Percentiles rank a stretch among this genome's conserved stretches.
These are phyloP conservation scores for Macropodus opercularis DNA, from an alignment of 2,797 vertebrate genomes.

Conservation along the genomic window DNA sequence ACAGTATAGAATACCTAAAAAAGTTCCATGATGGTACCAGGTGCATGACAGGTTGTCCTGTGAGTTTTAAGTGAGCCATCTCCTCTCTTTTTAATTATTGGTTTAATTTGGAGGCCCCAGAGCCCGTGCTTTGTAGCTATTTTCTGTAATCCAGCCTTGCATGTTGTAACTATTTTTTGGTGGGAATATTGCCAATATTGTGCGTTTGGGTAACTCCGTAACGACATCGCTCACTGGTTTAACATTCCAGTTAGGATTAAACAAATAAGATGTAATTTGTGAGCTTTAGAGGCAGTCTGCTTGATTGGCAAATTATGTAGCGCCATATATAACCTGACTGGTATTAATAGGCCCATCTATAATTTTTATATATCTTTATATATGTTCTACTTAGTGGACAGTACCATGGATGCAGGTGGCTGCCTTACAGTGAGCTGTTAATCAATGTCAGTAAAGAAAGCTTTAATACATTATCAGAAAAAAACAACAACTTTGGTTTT, in stretches of 20 bases:
- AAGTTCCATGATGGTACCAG: no score
- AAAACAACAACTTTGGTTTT: no score
- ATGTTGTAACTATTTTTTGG: background rate
- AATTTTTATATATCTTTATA: no score
- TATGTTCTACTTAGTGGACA: no score
- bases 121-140: no score
- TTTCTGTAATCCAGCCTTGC: background rate
- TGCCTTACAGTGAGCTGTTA: no score
- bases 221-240: slow-evolving; percentile 1
- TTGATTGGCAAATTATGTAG: background rate
- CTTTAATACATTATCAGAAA: background rate
- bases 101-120: no score
- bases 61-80: background rate
- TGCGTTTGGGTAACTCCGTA: background rate
- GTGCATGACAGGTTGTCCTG: no score
- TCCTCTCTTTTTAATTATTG: no score
- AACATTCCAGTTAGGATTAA: background rate
- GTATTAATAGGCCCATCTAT: no score
- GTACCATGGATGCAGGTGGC: no score
- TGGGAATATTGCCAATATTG: background rate
- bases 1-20: no score
- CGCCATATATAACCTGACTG: background rate
- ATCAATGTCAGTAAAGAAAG: background rate
- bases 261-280: background rate
- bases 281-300: background rate